Evolutionary conservation across 2,888 invertebrate species (phyloP).

Genomic region (Abrostola triplasia): DNA sequence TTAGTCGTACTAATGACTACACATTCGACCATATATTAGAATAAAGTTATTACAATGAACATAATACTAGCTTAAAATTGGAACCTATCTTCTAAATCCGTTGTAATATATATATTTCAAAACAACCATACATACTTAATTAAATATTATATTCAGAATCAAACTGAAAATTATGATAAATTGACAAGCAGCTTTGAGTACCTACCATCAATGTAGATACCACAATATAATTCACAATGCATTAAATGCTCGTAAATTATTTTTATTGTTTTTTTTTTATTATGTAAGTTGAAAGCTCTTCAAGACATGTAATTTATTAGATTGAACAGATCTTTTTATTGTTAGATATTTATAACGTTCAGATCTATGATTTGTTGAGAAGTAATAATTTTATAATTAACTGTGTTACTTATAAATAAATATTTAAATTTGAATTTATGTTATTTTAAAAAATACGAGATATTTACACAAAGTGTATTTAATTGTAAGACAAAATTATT

Average conservation of each 20-base stretch:
- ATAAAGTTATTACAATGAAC: constrained; percentile 23
- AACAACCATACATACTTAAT: constrained; percentile 12
- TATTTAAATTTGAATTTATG: not conserved
- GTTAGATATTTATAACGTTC: constrained; percentile 27
- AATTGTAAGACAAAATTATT: constrained; percentile 44
- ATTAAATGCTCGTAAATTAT: constrained; percentile 48
- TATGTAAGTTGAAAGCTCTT: constrained; percentile 42
- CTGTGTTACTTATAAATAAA: too few species aligned
- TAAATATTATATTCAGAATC: not conserved
- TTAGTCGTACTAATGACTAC: constrained; percentile 15
- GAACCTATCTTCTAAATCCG: constrained; percentile 29
- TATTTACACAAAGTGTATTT: constrained; percentile 55
- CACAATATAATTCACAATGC: constrained; percentile 39
- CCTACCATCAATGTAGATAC: constrained; percentile 31
- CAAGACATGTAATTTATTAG: constrained; percentile 18
- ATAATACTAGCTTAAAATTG: constrained; percentile 35
- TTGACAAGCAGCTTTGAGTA: constrained; percentile 12
- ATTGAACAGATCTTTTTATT: constrained; percentile 30
- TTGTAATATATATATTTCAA: constrained; percentile 31
- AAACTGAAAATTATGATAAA: not conserved
- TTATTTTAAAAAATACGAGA: constrained; percentile 17
- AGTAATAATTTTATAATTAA: too few species aligned
- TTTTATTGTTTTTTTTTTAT: constrained; percentile 44
- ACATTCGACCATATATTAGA: constrained; percentile 46
- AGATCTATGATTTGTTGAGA: constrained; percentile 23